Evolutionary conservation across 2,113 vertebrate species (phyloP).

Genomic region (Phylloscopus whistleri): DNA sequence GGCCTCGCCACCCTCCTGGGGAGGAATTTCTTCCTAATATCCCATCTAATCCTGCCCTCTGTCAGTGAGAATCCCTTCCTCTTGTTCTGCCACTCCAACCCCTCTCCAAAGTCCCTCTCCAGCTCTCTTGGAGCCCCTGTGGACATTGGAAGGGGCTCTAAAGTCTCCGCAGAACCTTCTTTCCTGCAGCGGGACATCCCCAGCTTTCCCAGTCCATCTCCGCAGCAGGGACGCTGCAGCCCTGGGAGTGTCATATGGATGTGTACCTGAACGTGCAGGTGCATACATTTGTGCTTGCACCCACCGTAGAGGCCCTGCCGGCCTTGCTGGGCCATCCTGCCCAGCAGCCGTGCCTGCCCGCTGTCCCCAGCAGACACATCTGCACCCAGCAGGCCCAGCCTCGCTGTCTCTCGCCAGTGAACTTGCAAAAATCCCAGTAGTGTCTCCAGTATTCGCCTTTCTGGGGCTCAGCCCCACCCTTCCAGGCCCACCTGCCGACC

Average conservation of each 20-base stretch:
- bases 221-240: background rate
- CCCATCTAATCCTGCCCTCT: too few species aligned
- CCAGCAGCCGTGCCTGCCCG: accelerated
- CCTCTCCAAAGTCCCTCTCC: background rate
- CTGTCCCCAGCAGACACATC: accelerated
- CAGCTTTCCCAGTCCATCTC: background rate
- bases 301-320: accelerated
- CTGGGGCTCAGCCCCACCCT: background rate
- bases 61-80: background rate
- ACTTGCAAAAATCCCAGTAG: accelerated
- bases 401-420: accelerated
- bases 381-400: background rate
- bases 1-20: accelerated
- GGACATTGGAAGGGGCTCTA: background rate
- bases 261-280: accelerated
- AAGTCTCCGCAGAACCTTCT: background rate
- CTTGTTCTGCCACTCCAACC: too few species aligned
- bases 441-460: background rate
- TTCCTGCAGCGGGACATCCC: background rate
- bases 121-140: background rate
- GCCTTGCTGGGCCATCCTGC: background rate
- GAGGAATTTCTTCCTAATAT: too few species aligned
- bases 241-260: accelerated
- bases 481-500: accelerated
- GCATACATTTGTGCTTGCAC: accelerated